Conservation (phyloP, 2,888 invertebrate genomes). For the Himalopsyche anomala region DNA sequence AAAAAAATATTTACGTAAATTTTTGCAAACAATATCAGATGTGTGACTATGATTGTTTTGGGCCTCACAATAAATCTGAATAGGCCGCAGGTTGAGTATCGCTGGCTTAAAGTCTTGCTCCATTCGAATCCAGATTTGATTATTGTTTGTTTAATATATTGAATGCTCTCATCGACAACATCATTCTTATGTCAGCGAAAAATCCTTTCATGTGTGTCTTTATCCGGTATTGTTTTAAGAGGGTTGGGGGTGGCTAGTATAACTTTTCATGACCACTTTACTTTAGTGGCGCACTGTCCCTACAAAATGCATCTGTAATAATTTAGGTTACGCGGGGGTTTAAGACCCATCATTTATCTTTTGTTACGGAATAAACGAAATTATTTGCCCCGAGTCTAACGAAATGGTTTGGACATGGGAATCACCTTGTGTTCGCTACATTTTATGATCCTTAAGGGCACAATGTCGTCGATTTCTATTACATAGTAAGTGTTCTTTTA, state of each 20-base stretch:
- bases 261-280: slow-evolving; percentile 39
- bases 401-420: slow-evolving; percentile 23
- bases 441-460: too few relatives aligned
- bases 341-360: slow-evolving; percentile 35
- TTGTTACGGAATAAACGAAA: slow-evolving; percentile 37
- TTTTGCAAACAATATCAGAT: too few relatives aligned
- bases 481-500: too few relatives aligned
- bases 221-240: background rate
- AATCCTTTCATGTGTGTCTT: background rate
- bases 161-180: too few relatives aligned
- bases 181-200: background rate
- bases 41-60: too few relatives aligned
- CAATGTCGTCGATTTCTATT: too few relatives aligned
- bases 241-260: background rate
- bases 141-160: too few relatives aligned
- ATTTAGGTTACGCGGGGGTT: slow-evolving; percentile 37
- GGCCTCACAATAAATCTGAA: too few relatives aligned
- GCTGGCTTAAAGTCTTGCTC: too few relatives aligned
- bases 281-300: slow-evolving; percentile 27
- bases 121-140: too few relatives aligned
- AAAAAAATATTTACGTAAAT: too few relatives aligned
- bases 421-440: background rate
- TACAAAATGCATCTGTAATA: slow-evolving; percentile 19
- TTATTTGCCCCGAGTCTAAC: slow-evolving; percentile 7
- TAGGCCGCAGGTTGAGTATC: too few relatives aligned